phyloP scores from a whole-genome alignment of 2,888 invertebrate species.

The Zhengitettix transpicula region DNA sequence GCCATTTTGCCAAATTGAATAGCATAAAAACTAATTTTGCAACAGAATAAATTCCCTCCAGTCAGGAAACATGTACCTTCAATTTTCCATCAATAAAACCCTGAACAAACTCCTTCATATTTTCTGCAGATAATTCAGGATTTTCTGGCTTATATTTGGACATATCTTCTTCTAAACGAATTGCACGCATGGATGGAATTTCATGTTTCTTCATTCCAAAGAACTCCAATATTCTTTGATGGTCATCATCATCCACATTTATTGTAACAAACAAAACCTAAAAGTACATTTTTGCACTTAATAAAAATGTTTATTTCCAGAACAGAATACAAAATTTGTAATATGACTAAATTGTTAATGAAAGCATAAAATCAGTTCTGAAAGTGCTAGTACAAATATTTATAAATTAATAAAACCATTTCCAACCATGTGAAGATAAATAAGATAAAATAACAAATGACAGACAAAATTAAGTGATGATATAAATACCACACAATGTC shows the following conservation, averaged over 20 bases:
- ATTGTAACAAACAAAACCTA: conserved; percentile 87
- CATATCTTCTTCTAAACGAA: conserved; percentile 93
- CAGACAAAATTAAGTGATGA: too few relatives aligned
- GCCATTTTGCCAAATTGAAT: too few relatives aligned
- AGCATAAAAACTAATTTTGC: too few relatives aligned
- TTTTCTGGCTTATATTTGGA: conserved; percentile 87
- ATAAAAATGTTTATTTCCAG: neutral
- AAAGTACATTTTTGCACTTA: neutral
- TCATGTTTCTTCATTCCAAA: conserved; percentile 96
- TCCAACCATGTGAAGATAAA: too few relatives aligned
- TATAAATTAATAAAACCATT: too few relatives aligned
- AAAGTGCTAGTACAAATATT: too few relatives aligned
- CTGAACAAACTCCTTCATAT: conserved; percentile 64
- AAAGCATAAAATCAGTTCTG: too few relatives aligned
- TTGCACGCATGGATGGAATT: conserved; percentile 76
- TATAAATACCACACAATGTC: too few relatives aligned
- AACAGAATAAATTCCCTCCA: too few relatives aligned
- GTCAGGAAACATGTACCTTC: conserved; percentile 33
- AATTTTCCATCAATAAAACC: conserved; percentile 81
- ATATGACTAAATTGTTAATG: too few relatives aligned
- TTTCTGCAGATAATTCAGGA: conserved; percentile 49
- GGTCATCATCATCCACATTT: conserved; percentile 88
- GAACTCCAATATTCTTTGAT: conserved; percentile 95
- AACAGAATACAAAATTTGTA: too few relatives aligned
- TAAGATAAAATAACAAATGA: too few relatives aligned